phyloP scores from a whole-genome alignment of 2,113 vertebrate species.

The Gallinago media region DNA sequence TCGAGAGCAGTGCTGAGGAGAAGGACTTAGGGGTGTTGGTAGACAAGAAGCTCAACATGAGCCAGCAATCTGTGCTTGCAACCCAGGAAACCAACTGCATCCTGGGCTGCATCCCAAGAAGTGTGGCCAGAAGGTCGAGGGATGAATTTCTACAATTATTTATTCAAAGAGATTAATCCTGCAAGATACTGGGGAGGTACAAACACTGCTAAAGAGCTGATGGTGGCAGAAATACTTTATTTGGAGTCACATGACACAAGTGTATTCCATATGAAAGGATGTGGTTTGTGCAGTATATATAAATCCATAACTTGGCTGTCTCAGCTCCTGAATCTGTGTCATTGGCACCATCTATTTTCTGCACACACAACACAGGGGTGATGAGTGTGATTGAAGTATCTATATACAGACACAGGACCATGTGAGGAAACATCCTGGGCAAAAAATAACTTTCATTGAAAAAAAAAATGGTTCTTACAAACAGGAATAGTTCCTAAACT shows the following conservation, averaged over 20 bases:
- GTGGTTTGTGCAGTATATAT: neutral
- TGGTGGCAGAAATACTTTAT: neutral
- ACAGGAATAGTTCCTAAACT: neutral
- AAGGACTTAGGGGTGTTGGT: too few relatives aligned
- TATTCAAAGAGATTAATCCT: neutral
- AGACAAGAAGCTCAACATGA: too few relatives aligned
- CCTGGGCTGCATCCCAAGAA: too few relatives aligned
- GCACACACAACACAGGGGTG: fast-evolving
- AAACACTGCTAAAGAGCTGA: neutral
- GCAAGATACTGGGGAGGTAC: neutral
- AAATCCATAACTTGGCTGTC: neutral
- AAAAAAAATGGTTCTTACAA: neutral
- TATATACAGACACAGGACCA: neutral
- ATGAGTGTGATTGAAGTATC: conserved; percentile 25
- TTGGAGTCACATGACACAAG: neutral
- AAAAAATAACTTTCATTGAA: neutral
- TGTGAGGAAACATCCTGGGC: neutral
- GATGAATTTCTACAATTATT: neutral
- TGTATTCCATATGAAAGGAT: neutral
- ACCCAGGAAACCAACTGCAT: too few relatives aligned
- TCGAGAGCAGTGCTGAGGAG: too few relatives aligned
- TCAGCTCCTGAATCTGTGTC: neutral
- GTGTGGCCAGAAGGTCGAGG: too few relatives aligned
- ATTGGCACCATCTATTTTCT: conserved; percentile 35
- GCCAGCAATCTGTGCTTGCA: too few relatives aligned